Conservation (phyloP, 37 sponge, comb jelly and placozoan species). For the Cliona cf. orientalis region DNA sequence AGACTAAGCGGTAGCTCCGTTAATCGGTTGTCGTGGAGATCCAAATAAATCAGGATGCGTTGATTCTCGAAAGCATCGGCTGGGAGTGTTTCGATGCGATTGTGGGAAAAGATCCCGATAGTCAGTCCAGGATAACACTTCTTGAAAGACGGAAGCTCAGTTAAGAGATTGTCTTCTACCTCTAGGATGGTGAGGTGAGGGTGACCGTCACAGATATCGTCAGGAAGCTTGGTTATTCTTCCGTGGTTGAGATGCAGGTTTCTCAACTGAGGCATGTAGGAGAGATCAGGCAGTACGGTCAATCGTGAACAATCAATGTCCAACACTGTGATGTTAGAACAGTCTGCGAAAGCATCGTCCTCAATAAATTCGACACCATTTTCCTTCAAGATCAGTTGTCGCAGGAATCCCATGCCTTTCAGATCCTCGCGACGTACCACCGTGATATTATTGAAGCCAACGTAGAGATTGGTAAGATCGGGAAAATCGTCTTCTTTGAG, state of each 20-base stretch:
- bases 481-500: conserved; percentile 3
- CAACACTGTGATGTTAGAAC: neutral
- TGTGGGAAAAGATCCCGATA: neutral
- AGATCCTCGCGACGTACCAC: neutral
- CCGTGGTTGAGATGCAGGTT: conserved; percentile 11
- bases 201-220: conserved; percentile 23
- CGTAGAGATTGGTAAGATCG: neutral
- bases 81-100: conserved; percentile 16
- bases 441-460: conserved; percentile 17
- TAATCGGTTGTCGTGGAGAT: conserved; percentile 39
- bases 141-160: conserved; percentile 10
- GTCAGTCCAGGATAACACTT: neutral
- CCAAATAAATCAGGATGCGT: neutral
- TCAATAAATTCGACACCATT: conserved; percentile 13
- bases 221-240: conserved; percentile 27
- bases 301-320: conserved; percentile 16
- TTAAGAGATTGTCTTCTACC: conserved; percentile 12
- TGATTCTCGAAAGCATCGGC: neutral
- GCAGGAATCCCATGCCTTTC: neutral
- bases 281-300: conserved; percentile 27
- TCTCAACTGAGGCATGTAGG: conserved; percentile 3
- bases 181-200: conserved; percentile 3
- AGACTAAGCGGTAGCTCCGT: conserved; percentile 21
- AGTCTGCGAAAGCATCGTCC: conserved; percentile 25
- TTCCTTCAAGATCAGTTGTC: neutral